These are phyloP conservation scores for Sarcophaga rosellei DNA, from an alignment of 2,888 invertebrate genomes.

Conservation along the genomic window DNA sequence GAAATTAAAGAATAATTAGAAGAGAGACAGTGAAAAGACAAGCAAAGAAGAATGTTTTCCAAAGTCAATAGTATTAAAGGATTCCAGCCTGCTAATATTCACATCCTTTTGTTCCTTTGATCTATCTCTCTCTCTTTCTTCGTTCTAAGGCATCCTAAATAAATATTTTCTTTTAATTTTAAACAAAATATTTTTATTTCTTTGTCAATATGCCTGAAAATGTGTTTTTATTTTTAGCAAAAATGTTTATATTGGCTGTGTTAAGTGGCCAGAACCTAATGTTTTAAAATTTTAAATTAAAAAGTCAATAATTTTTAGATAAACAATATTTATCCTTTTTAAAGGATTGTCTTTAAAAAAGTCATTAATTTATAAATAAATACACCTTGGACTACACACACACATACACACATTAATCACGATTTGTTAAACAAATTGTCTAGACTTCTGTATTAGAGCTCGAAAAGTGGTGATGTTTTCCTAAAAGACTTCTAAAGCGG, in stretches of 20 bases:
- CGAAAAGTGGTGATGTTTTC: slow-evolving; percentile 44
- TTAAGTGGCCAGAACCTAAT: slow-evolving; percentile 51
- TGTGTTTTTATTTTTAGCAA: slow-evolving; percentile 54
- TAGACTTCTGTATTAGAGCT: background rate
- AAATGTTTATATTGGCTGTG: slow-evolving; percentile 61
- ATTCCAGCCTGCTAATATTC: background rate
- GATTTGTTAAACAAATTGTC: slow-evolving; percentile 58
- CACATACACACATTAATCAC: background rate
- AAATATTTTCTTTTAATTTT: slow-evolving; percentile 42
- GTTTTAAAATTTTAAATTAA: background rate
- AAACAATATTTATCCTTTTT: slow-evolving; percentile 15
- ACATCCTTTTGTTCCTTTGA: slow-evolving; percentile 36
- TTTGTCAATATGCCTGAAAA: slow-evolving; percentile 52
- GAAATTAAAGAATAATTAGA: slow-evolving; percentile 7
- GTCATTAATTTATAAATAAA: background rate
- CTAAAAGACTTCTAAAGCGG: slow-evolving; percentile 28
- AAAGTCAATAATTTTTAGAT: slow-evolving; percentile 45
- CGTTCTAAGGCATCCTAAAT: slow-evolving; percentile 17
- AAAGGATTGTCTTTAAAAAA: slow-evolving; percentile 1
- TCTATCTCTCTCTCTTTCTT: background rate
- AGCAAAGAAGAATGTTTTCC: background rate
- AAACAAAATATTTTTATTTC: slow-evolving; percentile 27
- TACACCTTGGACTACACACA: background rate
- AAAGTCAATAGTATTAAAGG: background rate
- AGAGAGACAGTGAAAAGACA: background rate